Evolutionary conservation across 2,113 vertebrate genomes (phyloP).

Genomic region (Salvelinus fontinalis): DNA sequence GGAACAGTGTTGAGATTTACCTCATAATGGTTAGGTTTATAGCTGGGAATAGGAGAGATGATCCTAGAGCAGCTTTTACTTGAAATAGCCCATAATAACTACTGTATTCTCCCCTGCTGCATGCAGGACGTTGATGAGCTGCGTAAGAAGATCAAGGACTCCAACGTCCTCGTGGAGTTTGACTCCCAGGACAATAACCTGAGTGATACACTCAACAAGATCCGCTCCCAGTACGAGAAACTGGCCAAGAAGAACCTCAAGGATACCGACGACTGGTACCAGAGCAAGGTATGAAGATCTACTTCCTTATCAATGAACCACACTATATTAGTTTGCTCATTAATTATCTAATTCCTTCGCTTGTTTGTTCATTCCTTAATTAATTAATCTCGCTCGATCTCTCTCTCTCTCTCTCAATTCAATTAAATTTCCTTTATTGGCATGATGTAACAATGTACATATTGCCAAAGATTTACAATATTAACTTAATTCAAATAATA

Average conservation of each 20-base stretch:
- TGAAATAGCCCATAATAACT: background rate
- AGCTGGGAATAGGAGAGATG: too few relatives aligned
- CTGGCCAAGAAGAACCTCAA: slow-evolving; percentile 72
- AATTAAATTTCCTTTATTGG: too few relatives aligned
- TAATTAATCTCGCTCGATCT: too few relatives aligned
- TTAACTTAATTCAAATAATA: too few relatives aligned
- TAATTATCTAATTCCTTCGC: background rate
- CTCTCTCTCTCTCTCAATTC: too few relatives aligned
- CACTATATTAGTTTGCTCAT: background rate
- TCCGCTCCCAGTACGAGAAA: slow-evolving; percentile 75
- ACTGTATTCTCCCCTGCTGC: background rate
- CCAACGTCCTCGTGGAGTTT: slow-evolving; percentile 71
- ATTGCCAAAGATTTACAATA: too few relatives aligned
- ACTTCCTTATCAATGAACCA: too few relatives aligned
- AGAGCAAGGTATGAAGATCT: slow-evolving; percentile 59
- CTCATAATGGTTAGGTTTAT: too few relatives aligned
- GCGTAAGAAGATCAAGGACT: slow-evolving; percentile 70
- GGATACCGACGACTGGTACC: slow-evolving; percentile 75
- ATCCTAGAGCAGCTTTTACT: background rate
- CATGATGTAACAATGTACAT: too few relatives aligned
- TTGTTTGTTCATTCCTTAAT: background rate
- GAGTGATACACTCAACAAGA: slow-evolving; percentile 66
- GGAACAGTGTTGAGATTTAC: background rate
- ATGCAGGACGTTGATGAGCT: slow-evolving; percentile 68
- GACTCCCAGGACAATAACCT: slow-evolving; percentile 71